A percentile compares a stretch with the other conserved stretches of the same genome.
Evolutionary conservation across 2,888 invertebrate genomes (phyloP).

Genomic region (Metellina segmentata): DNA sequence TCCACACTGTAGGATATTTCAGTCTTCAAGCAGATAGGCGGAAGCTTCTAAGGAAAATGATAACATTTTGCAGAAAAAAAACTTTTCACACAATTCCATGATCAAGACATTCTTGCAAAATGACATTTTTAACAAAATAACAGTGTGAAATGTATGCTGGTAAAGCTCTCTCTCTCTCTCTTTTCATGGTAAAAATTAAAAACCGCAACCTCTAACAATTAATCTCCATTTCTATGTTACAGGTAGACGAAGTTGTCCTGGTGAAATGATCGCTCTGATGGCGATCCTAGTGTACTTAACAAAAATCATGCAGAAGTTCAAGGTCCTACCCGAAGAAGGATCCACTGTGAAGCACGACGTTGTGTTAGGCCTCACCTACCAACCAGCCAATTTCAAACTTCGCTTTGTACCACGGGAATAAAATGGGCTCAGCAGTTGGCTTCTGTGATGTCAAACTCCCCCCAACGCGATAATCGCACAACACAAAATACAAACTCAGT

Average conservation of each 20-base stretch:
- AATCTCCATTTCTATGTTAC: neutral
- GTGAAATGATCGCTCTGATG: conserved; percentile 40
- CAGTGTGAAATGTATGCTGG: no score
- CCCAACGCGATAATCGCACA: no score
- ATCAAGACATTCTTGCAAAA: no score
- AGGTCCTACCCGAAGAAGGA: neutral
- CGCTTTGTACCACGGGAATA: conserved; percentile 35
- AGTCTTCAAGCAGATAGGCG: no score
- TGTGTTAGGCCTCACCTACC: conserved; percentile 13
- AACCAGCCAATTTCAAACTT: conserved; percentile 18
- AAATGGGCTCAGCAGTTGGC: neutral
- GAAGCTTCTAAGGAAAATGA: no score
- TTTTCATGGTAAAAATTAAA: no score
- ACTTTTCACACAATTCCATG: no score
- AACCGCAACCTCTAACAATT: neutral
- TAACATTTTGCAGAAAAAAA: no score
- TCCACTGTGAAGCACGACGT: neutral
- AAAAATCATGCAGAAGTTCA: conserved; percentile 36
- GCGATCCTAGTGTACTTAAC: conserved; percentile 35
- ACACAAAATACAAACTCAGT: no score
- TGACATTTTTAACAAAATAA: no score
- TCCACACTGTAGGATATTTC: no score
- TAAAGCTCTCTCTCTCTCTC: no score
- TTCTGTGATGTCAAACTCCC: neutral
- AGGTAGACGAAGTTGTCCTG: conserved; percentile 50